Conservation (phyloP, 2,888 invertebrate species). For the Meloe dianella region DNA sequence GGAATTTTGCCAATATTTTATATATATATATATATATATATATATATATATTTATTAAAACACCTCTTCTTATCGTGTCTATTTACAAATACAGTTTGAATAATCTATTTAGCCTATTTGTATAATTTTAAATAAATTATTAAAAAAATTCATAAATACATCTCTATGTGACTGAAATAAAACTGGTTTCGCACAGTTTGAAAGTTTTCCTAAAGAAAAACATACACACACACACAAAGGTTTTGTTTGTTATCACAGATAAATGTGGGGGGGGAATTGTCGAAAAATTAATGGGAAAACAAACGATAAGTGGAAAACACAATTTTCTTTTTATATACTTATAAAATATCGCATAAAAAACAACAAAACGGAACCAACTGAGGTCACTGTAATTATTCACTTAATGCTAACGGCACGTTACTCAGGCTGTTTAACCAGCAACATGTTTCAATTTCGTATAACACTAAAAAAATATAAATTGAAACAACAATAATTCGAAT, state of each 20-base stretch:
- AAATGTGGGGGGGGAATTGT: no score
- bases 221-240: no score
- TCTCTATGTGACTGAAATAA: background rate
- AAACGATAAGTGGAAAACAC: background rate
- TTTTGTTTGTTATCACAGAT: no score
- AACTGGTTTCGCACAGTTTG: background rate
- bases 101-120: background rate
- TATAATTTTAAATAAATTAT: no score
- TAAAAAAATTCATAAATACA: background rate
- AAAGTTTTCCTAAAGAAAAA: no score
- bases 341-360: no score
- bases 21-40: no score
- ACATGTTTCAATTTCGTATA: background rate
- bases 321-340: background rate
- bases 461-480: background rate
- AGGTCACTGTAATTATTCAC: conserved; percentile 31
- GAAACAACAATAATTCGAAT: background rate
- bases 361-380: conserved; percentile 28
- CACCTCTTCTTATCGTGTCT: conserved; percentile 25
- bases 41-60: no score
- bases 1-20: conserved; percentile 54
- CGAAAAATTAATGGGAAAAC: no score
- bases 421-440: conserved; percentile 25
- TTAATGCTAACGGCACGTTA: conserved; percentile 29
- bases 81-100: conserved; percentile 22